phyloP scores from a whole-genome alignment of 2,113 vertebrate genomes.

The Tyto alba region DNA sequence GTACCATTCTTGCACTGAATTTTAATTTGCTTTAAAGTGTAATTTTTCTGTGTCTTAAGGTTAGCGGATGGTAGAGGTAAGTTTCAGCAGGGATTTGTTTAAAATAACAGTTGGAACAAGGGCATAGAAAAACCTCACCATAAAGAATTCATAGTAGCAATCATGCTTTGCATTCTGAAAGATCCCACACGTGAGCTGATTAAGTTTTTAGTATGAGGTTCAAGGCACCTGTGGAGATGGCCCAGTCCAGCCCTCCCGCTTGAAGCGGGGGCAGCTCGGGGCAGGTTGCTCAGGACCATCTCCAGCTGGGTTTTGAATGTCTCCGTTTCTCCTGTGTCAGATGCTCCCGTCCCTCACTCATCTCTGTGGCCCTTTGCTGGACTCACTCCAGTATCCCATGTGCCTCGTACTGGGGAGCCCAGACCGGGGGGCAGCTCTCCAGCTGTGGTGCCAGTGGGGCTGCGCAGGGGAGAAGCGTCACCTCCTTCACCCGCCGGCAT shows the following conservation, averaged over 20 bases:
- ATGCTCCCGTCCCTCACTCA: neutral
- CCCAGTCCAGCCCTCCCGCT: accelerated
- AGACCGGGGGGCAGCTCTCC: neutral
- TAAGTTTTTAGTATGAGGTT: neutral
- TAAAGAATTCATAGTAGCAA: neutral
- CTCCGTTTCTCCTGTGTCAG: accelerated
- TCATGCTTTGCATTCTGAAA: neutral
- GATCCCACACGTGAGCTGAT: neutral
- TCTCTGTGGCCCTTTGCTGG: neutral
- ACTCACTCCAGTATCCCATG: neutral
- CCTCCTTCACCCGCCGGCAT: neutral
- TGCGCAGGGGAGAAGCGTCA: neutral
- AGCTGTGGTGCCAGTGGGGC: neutral
- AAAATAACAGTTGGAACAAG: neutral
- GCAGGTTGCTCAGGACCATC: neutral
- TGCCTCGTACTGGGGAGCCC: neutral
- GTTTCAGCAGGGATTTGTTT: neutral
- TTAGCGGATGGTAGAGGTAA: neutral
- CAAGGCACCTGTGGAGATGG: neutral
- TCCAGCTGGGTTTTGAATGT: accelerated
- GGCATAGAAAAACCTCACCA: neutral
- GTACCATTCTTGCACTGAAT: neutral
- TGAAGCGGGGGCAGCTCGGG: neutral
- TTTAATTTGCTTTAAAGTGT: neutral
- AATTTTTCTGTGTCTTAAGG: neutral